Base-by-base conservation (phyloP, 2,113 vertebrate species). In the Anolis carolinensis region DNA sequence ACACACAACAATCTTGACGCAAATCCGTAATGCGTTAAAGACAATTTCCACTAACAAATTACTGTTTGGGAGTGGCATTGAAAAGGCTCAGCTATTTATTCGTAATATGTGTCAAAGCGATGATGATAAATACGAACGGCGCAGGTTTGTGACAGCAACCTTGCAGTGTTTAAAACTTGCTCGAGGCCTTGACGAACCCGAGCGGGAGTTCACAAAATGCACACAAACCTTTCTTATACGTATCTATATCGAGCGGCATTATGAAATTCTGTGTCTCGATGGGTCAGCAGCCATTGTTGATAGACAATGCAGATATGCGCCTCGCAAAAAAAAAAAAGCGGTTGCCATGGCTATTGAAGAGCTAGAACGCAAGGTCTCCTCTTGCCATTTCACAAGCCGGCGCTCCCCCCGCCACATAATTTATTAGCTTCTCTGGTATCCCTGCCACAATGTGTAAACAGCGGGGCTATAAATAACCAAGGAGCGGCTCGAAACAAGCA, bases 391-490 rank as follows among this genome's bases (percentile, higher is more conserved):
- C 55, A 44, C 72, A 50, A 92, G 86, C 36, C 5, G 74, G 87
- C 25, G 74, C 50, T 50, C 84, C 67, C 81, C 67, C 27, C 7
- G 30, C 13, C 10, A 63, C 39, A 50, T 84, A 82, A 86, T 34
- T 81, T 39, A 87, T 87, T 70, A 71, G 87, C 76, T 87, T 70
- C 90, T 84, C 90, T 86, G 84, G 84, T 21, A 84, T 84, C 90
- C 78, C 93, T 88, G 90, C 93, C 67, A n/a, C 83, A 6, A 67
- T 0, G 18, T 50, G 90, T 85, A 90, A 91, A 92, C 89, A 83
- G 89, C 86, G 55, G 62, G 93, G 94, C 93, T 90, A 92, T 95
- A 95, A 95, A 95, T 95, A 95, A 94, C 90, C 78, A 0, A 87
- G 87, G 39, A 84, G 86, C 89, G 13, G 78, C 76, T 32, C 87